phyloP scores from a whole-genome alignment of 1,140 invertebrate genomes.

The Gonioctena quinquepunctata region DNA sequence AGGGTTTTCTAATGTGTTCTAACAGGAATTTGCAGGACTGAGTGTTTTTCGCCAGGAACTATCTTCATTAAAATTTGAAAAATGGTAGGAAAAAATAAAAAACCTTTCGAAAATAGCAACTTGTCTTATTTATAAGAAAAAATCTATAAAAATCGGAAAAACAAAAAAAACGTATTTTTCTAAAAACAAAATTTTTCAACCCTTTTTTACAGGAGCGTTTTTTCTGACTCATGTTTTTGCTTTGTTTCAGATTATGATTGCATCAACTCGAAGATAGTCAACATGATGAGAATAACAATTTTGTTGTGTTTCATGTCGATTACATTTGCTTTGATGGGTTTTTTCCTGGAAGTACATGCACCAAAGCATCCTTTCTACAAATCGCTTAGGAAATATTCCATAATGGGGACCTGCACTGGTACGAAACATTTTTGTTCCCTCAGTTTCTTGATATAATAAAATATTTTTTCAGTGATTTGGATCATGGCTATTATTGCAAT shows the following conservation, averaged over 20 bases:
- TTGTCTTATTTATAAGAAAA: too few species aligned
- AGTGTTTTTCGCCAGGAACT: too few species aligned
- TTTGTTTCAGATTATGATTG: constrained; percentile 48
- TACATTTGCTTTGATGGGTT: constrained; percentile 50
- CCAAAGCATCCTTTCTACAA: constrained; percentile 45
- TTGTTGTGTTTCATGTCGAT: constrained; percentile 52
- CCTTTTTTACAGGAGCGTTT: too few species aligned
- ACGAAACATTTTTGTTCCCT: constrained; percentile 6
- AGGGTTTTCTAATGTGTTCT: too few species aligned
- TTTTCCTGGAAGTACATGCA: constrained; percentile 49
- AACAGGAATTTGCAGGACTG: too few species aligned
- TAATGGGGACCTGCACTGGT: constrained; percentile 49
- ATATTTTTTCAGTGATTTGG: constrained; percentile 45
- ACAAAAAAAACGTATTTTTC: too few species aligned
- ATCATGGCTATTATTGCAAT: constrained; percentile 50
- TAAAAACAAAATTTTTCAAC: too few species aligned
- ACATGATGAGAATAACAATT: constrained; percentile 53
- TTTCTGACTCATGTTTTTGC: too few species aligned
- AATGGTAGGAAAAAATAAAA: too few species aligned
- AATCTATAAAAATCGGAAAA: too few species aligned
- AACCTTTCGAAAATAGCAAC: too few species aligned
- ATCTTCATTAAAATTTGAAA: too few species aligned
- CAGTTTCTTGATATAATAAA: constrained; percentile 8
- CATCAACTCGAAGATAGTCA: constrained; percentile 47
- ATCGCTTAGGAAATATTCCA: constrained; percentile 47